phyloP scores from a whole-genome alignment of 2,797 vertebrate species.

The Pogoniulus pusillus region DNA sequence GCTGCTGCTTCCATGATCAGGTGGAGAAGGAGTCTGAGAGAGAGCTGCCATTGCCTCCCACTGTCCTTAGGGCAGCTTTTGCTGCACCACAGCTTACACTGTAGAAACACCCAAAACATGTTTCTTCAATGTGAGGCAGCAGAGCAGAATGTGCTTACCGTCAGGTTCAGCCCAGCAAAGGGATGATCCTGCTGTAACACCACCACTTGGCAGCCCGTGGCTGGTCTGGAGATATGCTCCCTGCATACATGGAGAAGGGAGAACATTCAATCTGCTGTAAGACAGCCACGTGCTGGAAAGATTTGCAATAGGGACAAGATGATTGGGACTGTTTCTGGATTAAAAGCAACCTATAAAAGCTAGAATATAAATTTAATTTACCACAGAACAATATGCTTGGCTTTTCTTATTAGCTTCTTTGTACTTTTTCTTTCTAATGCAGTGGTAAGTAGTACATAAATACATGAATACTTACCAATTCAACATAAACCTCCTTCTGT shows the following conservation, averaged over 20 bases:
- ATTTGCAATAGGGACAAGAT: not conserved
- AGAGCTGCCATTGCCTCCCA: not conserved
- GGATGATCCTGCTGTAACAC: not conserved
- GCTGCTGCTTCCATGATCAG: not conserved
- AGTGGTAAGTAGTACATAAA: not conserved
- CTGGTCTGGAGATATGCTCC: not conserved
- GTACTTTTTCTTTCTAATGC: not conserved
- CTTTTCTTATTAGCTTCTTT: not conserved
- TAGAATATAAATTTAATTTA: not conserved
- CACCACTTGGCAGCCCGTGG: not conserved
- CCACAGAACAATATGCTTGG: not conserved
- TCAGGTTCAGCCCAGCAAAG: not conserved
- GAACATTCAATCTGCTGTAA: not conserved
- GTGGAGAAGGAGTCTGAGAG: not conserved
- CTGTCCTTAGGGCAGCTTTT: not conserved
- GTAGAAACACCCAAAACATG: not conserved
- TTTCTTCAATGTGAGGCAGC: not conserved
- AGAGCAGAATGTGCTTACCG: not conserved
- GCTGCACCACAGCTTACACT: not conserved
- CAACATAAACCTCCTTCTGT: not conserved
- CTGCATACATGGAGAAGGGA: not conserved
- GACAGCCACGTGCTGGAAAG: not conserved
- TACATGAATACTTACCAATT: not conserved
- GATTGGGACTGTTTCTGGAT: not conserved
- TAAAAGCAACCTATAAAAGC: not conserved